phyloP scores from a whole-genome alignment of 2,888 invertebrate species.

The Limenitis camilla region DNA sequence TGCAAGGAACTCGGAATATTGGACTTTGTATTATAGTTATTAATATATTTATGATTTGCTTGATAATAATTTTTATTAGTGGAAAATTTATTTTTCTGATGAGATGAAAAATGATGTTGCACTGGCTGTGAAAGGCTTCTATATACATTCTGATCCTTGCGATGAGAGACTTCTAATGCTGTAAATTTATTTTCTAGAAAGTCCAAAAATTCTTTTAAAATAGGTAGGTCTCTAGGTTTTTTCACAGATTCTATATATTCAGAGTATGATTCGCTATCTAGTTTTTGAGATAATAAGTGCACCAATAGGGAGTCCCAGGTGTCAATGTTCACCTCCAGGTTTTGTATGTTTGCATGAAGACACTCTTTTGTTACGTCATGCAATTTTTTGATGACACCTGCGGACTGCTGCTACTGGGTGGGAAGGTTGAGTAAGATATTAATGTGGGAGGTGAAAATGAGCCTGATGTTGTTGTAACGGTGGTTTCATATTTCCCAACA shows the following conservation, averaged over 20 bases:
- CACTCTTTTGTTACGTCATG: conserved; percentile 21
- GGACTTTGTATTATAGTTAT: no score
- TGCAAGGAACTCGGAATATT: neutral
- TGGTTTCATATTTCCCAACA: conserved; percentile 27
- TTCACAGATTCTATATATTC: conserved; percentile 17
- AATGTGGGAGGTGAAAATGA: conserved; percentile 17
- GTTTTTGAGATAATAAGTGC: conserved; percentile 22
- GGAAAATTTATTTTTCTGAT: no score
- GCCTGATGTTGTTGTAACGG: conserved; percentile 22
- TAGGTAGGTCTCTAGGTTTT: conserved; percentile 13
- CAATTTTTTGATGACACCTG: conserved; percentile 15
- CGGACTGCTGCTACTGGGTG: conserved; percentile 14
- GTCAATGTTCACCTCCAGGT: conserved; percentile 17
- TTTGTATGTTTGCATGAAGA: conserved; percentile 24
- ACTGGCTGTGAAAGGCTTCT: no score
- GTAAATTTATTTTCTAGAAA: conserved; percentile 19
- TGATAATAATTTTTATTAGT: no score
- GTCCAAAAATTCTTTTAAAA: conserved; percentile 14
- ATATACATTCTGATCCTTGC: conserved; percentile 11
- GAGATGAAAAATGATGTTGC: no score
- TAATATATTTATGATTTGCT: no score
- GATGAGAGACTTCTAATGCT: conserved; percentile 6
- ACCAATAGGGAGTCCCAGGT: conserved; percentile 23
- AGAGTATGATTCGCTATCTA: conserved; percentile 17
- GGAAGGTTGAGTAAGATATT: conserved; percentile 21